A percentile compares a stretch with the other conserved stretches of the same genome.
phyloP scores from a whole-genome alignment of 2,888 invertebrate species.

The Aphodius sticticus region DNA sequence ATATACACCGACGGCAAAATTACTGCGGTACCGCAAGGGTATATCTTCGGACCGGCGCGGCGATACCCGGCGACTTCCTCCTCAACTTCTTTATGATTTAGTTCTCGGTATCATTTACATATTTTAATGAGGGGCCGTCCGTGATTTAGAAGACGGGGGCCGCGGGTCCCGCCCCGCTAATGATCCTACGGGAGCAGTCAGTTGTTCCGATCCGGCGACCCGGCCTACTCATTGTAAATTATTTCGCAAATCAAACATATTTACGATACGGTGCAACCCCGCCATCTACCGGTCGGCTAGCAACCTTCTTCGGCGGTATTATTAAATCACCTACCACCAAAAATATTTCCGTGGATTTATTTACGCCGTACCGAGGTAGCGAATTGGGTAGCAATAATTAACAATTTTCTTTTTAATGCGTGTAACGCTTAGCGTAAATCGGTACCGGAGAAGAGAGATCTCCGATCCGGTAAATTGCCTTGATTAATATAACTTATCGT shows the following conservation, averaged over 20 bases:
- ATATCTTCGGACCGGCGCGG: conserved; percentile 48
- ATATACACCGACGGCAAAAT: conserved; percentile 29
- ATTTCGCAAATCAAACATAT: conserved; percentile 46
- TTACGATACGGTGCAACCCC: conserved; percentile 28
- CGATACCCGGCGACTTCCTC: conserved; percentile 43
- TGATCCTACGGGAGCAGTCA: conserved; percentile 44
- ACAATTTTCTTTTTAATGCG: conserved; percentile 4
- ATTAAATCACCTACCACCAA: neutral
- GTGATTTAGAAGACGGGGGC: conserved; percentile 48
- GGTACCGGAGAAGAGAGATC: neutral
- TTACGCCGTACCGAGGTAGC: neutral
- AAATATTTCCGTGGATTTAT: neutral
- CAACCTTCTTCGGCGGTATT: neutral
- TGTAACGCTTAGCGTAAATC: conserved; percentile 4
- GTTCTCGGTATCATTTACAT: conserved; percentile 54
- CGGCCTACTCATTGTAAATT: conserved; percentile 45
- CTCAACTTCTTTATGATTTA: conserved; percentile 54
- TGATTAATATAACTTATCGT: conserved; percentile 4
- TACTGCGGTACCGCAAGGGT: conserved; percentile 37
- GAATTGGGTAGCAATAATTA: conserved; percentile 4
- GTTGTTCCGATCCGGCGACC: conserved; percentile 16
- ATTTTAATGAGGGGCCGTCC: conserved; percentile 54
- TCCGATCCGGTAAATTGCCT: neutral
- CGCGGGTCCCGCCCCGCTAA: conserved; percentile 41
- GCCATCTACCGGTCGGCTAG: neutral